Base-by-base conservation (phyloP, 2,888 invertebrate species). In the Drosophila paramelanica region DNA sequence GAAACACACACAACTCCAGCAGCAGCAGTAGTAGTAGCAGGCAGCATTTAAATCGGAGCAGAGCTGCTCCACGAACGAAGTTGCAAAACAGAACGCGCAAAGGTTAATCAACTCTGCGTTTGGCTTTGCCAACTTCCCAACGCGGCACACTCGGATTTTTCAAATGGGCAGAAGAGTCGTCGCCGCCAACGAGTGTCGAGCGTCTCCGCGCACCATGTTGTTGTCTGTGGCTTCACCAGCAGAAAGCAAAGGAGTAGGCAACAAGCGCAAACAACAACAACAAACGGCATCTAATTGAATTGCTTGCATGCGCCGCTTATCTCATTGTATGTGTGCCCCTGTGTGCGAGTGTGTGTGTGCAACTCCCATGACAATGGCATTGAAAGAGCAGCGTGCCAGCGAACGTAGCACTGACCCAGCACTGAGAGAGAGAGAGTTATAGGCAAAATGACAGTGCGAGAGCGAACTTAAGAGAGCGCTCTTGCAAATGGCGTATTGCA, bases 101-200 rank as follows among this genome's bases (percentile, higher is more conserved):
- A 91, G 90, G 91, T 91, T 90, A 91, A 90, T 91, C 90, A 91
- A 91, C 90, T 91, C 89, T 86, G 86, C 77, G 58, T 79, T 84
- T 70, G 67, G 81, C 67, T 59, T 71, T 75, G 81, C 69, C 73
- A 73, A 73, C 73, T 68, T 70, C 61, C 62, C 70, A 64, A 73
- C 74, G 65, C 62, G 78, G 57, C 67, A 72, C 70, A 72, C 70
- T 68, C 69, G 67, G 77, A 70, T 79, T 79, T 80, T 77, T 60
- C 69, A 61, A 76, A 71, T 65, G 61, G 66, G 43, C 55, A 70
- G 47, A 73, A 78, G 81, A 83, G 78, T 83, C 81, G 80, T 57
- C 66, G 73, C 53, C 62, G 51, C 20, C 55, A 41, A 23, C 39
- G 55, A 53, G 20, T 46, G 17, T 39, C 56, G 17, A 17, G 11